phyloP scores from a whole-genome alignment of 2,113 vertebrate genomes.

The Periophthalmus modestus region DNA sequence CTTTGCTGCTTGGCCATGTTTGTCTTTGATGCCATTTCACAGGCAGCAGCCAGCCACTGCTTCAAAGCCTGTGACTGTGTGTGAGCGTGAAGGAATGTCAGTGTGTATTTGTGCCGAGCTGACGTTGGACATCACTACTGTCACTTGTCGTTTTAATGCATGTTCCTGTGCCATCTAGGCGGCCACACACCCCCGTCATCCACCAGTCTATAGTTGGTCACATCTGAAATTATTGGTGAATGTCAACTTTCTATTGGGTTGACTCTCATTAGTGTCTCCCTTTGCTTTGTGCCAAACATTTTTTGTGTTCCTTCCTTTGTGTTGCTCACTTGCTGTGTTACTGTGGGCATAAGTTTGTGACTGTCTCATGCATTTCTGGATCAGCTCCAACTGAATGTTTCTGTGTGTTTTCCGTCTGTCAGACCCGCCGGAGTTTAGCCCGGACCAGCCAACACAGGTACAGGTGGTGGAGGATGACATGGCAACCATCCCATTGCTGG shows the following conservation, averaged over 20 bases:
- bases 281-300: constrained; percentile 46
- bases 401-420: constrained; percentile 30
- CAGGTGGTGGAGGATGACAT: constrained; percentile 71
- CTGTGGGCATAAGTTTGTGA: constrained; percentile 13
- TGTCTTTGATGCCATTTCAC: constrained; percentile 77
- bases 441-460: constrained; percentile 68
- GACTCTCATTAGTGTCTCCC: constrained; percentile 64
- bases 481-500: constrained; percentile 67
- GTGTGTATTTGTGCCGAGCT: constrained; percentile 66
- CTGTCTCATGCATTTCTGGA: constrained; percentile 14
- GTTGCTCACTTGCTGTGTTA: constrained; percentile 20
- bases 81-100: constrained; percentile 72
- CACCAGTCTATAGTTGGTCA: constrained; percentile 55
- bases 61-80: constrained; percentile 72
- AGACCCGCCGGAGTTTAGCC: constrained; percentile 80
- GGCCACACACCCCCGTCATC: constrained; percentile 35
- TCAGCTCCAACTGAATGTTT: constrained; percentile 20
- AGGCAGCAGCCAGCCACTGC: constrained; percentile 69
- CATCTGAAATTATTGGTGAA: constrained; percentile 63
- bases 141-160: constrained; percentile 71
- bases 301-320: constrained; percentile 33
- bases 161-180: constrained; percentile 55
- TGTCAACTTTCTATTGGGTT: constrained; percentile 55
- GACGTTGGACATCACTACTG: constrained; percentile 71
- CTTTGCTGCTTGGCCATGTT: constrained; percentile 71